Base-by-base conservation (phyloP, 2,888 invertebrate species). In the Xylophagus ater region DNA sequence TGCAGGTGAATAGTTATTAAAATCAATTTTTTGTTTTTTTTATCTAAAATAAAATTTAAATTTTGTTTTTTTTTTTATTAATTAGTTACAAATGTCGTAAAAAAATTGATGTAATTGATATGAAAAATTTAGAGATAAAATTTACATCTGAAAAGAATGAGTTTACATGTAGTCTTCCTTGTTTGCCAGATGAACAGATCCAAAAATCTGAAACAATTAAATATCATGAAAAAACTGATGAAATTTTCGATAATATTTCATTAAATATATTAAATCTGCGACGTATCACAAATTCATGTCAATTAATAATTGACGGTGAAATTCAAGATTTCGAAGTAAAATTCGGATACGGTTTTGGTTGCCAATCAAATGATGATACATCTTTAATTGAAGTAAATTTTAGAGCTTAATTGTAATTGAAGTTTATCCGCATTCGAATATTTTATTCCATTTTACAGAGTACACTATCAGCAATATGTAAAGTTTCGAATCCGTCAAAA, bases 251-350 rank as follows among this genome's bases (percentile, higher is more conserved):
- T 24, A 15, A 3, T 5, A 29, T 4, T 29, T 21, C 18, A 8
- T 20, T 51, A n/a, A 46, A 49, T 34, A 39, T 58, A 25, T 54
- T 53, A 52, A 55, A 54, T 32, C 45, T 62, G 6, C 53, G 51
- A 33, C 54, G 57, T 34, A 57, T 60, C 35, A 62, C 61, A 21
- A 58, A 62, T 20, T 52, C 51, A 21, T 62, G 62, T 47, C 52
- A 53, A 39, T 40, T 62, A 15, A 51, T 56, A 30, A 39, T 59
- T n/a, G 58, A 60, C 32, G 52, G 52, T 15, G 51, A 48, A 15
- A 37, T 45, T 14, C 42, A 47, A 6, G 49, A 53, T 23, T 52
- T 59, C 19, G 49, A 50, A 23, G 50, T 49, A 17, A 48, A 54
- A 30, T 62, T 51, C 39, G 42, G 49, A 19, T 62, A 60, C 44